phyloP scores from a whole-genome alignment of 2,113 vertebrate species.

The Lampris incognitus region DNA sequence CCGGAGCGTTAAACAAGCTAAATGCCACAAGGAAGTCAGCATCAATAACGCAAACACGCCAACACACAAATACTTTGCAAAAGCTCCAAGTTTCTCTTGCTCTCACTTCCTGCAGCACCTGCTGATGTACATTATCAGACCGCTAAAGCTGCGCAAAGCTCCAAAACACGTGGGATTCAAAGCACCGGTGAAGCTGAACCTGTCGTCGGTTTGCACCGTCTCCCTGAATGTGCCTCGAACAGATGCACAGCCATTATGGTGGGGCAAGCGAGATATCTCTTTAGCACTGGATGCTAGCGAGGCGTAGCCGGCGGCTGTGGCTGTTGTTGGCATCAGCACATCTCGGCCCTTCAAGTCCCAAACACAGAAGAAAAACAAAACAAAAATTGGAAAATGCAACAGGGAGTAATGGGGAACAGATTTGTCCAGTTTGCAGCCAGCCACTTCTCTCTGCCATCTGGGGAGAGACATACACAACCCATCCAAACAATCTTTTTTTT shows the following conservation, averaged over 20 bases:
- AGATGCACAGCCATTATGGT: constrained; percentile 48
- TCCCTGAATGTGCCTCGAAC: background rate
- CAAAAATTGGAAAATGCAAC: constrained; percentile 69
- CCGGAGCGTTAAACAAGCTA: no score
- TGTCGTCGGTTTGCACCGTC: no score
- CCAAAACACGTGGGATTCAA: no score
- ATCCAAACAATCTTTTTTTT: background rate
- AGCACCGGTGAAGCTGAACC: no score
- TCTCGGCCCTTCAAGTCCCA: constrained; percentile 28
- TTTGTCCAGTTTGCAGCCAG: constrained; percentile 56
- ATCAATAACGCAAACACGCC: no score
- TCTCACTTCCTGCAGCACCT: no score
- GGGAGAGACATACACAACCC: constrained; percentile 11
- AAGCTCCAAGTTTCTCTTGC: no score
- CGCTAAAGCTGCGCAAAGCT: no score
- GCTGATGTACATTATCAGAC: no score
- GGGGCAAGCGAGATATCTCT: constrained; percentile 54
- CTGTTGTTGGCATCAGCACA: constrained; percentile 59
- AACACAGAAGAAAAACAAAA: constrained; percentile 36
- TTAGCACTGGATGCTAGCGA: constrained; percentile 64
- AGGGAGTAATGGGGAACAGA: constrained; percentile 74
- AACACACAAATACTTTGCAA: no score
- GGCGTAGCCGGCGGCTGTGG: constrained; percentile 53
- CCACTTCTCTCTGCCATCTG: constrained; percentile 56
- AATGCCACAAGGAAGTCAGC: no score